Evolutionary conservation across 23 tunicate genomes (phyloP).

Genomic region (Ascidia mentula): DNA sequence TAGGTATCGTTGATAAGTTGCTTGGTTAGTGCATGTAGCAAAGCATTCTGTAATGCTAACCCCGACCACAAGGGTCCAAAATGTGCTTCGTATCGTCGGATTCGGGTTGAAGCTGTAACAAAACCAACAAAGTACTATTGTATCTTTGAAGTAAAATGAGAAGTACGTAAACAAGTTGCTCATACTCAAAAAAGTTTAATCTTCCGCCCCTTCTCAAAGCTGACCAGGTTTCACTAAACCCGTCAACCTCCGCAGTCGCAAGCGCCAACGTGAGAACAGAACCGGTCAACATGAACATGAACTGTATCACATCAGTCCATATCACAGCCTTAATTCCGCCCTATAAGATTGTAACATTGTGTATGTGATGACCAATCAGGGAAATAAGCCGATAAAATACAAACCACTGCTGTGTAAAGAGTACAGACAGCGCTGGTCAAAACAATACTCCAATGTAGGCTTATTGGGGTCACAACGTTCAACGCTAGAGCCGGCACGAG

Average conservation of each 20-base stretch:
- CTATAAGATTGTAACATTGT: no score
- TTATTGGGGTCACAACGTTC: constrained; percentile 21
- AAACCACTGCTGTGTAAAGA: constrained; percentile 20
- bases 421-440: constrained; percentile 22
- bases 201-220: not conserved
- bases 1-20: constrained; percentile 35
- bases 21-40: constrained; percentile 32
- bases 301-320: no score
- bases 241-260: not conserved
- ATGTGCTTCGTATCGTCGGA: constrained; percentile 28
- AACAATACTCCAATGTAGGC: not conserved
- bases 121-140: not conserved
- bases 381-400: no score
- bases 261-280: no score
- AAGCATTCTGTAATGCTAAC: not conserved
- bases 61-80: constrained; percentile 43
- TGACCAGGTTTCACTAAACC: not conserved
- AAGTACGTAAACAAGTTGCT: not conserved
- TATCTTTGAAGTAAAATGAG: not conserved
- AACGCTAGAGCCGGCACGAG: constrained; percentile 23
- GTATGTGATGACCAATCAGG: no score
- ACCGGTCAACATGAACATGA: no score
- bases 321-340: no score
- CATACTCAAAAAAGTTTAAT: not conserved
- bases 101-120: constrained; percentile 23